phyloP scores from a whole-genome alignment of 2,113 vertebrate genomes.

The Uropsilus gracilis region DNA sequence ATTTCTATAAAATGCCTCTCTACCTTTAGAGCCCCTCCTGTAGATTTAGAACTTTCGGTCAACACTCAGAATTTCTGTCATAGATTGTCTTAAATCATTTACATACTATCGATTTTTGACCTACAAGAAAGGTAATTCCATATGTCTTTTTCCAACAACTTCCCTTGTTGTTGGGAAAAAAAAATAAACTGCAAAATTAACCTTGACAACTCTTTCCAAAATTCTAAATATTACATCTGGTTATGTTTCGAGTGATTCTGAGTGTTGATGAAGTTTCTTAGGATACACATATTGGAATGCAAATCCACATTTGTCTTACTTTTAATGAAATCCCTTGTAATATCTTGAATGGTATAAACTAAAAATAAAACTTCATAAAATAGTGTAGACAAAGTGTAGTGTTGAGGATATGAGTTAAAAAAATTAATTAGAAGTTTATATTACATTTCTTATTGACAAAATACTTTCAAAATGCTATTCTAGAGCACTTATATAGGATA shows the following conservation, averaged over 20 bases:
- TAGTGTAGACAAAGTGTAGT: background rate
- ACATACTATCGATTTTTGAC: background rate
- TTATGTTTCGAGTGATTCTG: background rate
- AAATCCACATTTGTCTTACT: background rate
- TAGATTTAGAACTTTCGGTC: background rate
- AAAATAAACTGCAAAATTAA: background rate
- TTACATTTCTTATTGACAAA: background rate
- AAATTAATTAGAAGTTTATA: background rate
- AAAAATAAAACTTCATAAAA: constrained; percentile 23
- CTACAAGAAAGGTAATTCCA: background rate
- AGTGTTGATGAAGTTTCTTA: background rate
- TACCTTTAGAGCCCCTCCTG: background rate
- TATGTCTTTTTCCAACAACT: background rate
- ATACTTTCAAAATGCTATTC: background rate
- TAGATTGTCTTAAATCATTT: background rate
- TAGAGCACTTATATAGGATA: background rate
- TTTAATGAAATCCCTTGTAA: constrained; percentile 10
- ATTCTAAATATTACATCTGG: background rate
- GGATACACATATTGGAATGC: background rate
- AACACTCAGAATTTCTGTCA: background rate
- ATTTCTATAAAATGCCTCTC: background rate
- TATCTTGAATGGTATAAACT: background rate
- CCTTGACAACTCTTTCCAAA: background rate
- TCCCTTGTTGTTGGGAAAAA: background rate
- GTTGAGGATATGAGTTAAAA: background rate